phyloP scores from a whole-genome alignment of 1,140 invertebrate genomes.

The Parapsyche elsis region DNA sequence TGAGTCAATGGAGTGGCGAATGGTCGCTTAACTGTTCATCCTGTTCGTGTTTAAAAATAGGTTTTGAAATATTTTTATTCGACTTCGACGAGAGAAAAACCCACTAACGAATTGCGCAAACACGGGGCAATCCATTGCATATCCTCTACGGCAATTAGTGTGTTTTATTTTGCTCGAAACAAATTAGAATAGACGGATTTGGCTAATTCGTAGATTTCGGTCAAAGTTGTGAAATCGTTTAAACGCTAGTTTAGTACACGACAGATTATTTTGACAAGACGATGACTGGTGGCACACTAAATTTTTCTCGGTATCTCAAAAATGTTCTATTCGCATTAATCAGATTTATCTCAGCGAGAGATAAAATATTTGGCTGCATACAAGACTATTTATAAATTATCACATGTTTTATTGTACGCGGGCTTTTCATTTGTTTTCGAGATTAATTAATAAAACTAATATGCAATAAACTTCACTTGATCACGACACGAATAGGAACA shows the following conservation, averaged over 20 bases:
- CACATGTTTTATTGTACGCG: too few species aligned
- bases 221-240: background rate
- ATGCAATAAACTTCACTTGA: too few species aligned
- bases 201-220: background rate
- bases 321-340: slow-evolving; percentile 2
- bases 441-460: too few species aligned
- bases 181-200: background rate
- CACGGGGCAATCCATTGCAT: background rate
- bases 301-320: background rate
- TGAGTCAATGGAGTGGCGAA: too few species aligned
- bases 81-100: background rate
- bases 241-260: background rate
- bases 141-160: slow-evolving; percentile 17
- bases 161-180: background rate
- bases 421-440: too few species aligned
- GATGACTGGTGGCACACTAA: background rate
- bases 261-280: background rate
- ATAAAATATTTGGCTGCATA: background rate
- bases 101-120: background rate
- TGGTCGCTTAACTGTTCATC: too few species aligned
- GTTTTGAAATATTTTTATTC: too few species aligned
- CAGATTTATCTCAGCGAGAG: background rate
- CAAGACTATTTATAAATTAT: slow-evolving; percentile 17
- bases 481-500: too few species aligned
- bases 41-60: too few species aligned